Conservation (phyloP, 2,797 vertebrate genomes). For the Myioborus miniatus region DNA sequence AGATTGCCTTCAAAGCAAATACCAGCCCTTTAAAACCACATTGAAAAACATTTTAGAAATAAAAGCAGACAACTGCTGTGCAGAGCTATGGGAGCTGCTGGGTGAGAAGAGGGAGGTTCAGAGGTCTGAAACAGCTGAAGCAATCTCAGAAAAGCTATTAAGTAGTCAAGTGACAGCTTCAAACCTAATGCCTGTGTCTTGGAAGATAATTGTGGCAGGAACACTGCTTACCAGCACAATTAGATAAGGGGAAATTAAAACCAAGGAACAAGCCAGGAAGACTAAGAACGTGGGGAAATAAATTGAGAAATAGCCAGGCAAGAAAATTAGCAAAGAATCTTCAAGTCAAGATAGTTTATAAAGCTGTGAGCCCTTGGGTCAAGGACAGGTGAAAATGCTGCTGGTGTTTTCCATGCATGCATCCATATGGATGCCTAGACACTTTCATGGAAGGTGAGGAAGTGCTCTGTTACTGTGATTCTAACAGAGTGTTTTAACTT, state of each 20-base stretch:
- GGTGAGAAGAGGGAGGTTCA: neutral
- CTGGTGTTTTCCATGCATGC: neutral
- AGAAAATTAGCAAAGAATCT: neutral
- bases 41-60: neutral
- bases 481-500: neutral
- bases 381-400: neutral
- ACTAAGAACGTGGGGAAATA: neutral
- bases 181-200: neutral
- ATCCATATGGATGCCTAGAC: neutral
- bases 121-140: neutral
- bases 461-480: neutral
- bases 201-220: neutral
- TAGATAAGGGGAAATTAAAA: neutral
- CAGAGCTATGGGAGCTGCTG: neutral
- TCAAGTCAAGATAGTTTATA: neutral
- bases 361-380: neutral
- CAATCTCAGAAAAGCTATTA: neutral
- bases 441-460: fast-evolving
- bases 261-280: neutral
- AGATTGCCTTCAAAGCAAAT: neutral
- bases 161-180: neutral
- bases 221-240: neutral
- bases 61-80: neutral
- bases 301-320: neutral
- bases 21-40: neutral